Conservation (phyloP, 2,888 invertebrate genomes). For the Metacarcinus magister region DNA sequence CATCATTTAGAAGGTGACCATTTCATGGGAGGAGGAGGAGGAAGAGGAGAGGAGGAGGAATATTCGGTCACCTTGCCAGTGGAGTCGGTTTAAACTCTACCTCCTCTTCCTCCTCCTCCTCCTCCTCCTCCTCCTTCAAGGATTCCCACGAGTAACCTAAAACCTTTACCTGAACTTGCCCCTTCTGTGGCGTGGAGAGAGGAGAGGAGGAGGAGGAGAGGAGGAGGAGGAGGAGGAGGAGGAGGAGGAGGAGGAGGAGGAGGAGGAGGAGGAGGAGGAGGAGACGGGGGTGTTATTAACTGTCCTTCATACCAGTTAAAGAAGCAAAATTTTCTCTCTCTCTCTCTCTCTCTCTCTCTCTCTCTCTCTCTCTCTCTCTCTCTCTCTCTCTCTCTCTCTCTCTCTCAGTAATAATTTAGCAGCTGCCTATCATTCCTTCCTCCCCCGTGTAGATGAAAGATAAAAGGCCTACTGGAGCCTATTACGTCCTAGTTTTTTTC, state of each 20-base stretch:
- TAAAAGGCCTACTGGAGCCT: too few species aligned
- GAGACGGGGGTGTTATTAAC: too few species aligned
- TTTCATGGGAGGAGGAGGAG: not conserved
- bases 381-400: slow-evolving; percentile 48
- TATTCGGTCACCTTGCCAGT: slow-evolving; percentile 34
- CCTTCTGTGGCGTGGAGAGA: not conserved
- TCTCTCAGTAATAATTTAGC: not conserved
- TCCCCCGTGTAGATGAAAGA: too few species aligned
- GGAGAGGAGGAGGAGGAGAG: not conserved
- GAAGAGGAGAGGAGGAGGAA: slow-evolving; percentile 26
- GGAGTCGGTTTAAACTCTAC: not conserved
- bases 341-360: slow-evolving; percentile 15
- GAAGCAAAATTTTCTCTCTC: not conserved
- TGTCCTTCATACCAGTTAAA: too few species aligned
- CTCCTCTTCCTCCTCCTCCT: not conserved
- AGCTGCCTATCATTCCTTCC: too few species aligned
- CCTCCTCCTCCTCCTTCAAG: not conserved
- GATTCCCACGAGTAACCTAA: not conserved
- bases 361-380: slow-evolving; percentile 34
- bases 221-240: too few species aligned
- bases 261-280: too few species aligned
- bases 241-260: too few species aligned
- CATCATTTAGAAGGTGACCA: not conserved
- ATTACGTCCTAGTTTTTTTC: too few species aligned
- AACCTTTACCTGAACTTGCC: not conserved